Evolutionary conservation across 2,113 vertebrate species (phyloP).

Genomic region (Nipponia nippon): DNA sequence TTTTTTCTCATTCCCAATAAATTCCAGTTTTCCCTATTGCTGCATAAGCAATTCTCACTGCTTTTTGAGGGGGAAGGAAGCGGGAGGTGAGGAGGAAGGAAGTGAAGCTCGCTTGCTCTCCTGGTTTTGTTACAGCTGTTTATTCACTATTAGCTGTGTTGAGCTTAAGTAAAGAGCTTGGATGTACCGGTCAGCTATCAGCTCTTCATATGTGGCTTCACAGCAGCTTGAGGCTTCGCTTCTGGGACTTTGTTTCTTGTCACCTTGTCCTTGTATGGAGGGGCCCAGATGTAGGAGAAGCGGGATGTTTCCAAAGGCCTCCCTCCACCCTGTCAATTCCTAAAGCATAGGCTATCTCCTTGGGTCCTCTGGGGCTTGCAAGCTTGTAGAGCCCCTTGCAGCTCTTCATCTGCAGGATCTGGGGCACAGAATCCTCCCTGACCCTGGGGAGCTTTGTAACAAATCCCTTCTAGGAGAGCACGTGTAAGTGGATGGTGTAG

Average conservation of each 20-base stretch:
- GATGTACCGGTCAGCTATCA: background rate
- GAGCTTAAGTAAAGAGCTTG: background rate
- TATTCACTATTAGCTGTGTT: background rate
- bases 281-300: background rate
- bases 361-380: background rate
- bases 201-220: background rate
- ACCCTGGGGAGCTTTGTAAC: background rate
- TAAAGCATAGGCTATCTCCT: background rate
- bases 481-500: background rate
- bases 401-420: background rate
- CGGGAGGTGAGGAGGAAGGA: conserved; percentile 41
- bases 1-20: background rate
- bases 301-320: background rate
- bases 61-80: background rate
- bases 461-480: background rate
- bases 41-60: background rate
- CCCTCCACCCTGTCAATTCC: background rate
- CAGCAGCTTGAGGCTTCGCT: background rate
- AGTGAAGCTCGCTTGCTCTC: background rate
- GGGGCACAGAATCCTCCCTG: background rate
- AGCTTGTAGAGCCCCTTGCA: background rate
- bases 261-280: background rate
- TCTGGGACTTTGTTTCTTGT: background rate
- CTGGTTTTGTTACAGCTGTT: background rate
- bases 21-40: background rate